Evolutionary conservation across 2,113 vertebrate species (phyloP).

Genomic region (Phyllostomus discolor): DNA sequence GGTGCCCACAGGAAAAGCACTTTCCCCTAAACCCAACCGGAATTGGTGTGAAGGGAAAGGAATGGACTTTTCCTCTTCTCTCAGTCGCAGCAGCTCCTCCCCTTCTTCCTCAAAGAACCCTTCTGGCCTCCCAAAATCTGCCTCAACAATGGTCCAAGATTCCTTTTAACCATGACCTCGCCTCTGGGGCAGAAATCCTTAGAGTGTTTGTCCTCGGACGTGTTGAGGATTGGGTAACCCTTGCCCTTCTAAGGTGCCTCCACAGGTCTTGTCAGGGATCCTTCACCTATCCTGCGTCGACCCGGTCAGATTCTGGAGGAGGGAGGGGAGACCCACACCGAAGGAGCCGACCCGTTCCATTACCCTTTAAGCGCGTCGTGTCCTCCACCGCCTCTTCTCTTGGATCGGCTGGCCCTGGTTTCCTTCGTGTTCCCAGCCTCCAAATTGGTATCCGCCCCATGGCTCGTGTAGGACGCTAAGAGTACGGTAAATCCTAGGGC

Average conservation of each 20-base stretch:
- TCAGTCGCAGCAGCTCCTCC: slow-evolving; percentile 46
- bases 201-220: background rate
- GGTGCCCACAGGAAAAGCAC: background rate
- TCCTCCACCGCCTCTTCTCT: slow-evolving; percentile 88
- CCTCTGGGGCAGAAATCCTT: background rate
- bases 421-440: slow-evolving; percentile 81
- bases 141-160: slow-evolving; percentile 34
- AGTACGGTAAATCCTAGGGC: slow-evolving; percentile 85
- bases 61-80: slow-evolving; percentile 2
- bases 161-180: background rate
- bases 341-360: slow-evolving; percentile 28
- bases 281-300: background rate
- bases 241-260: background rate
- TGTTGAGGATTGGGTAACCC: background rate
- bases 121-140: slow-evolving; percentile 45
- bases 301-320: background rate
- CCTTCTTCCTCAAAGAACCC: slow-evolving; percentile 55
- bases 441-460: slow-evolving; percentile 76
- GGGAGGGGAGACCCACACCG: background rate
- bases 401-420: slow-evolving; percentile 89
- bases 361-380: slow-evolving; percentile 96
- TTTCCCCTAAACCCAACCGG: background rate
- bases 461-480: slow-evolving; percentile 80
- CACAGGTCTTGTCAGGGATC: background rate
- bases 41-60: background rate